Percentiles rank a stretch among this genome's conserved stretches.
Conservation (phyloP, 2,888 invertebrate species). For the Melipona beecheii region DNA sequence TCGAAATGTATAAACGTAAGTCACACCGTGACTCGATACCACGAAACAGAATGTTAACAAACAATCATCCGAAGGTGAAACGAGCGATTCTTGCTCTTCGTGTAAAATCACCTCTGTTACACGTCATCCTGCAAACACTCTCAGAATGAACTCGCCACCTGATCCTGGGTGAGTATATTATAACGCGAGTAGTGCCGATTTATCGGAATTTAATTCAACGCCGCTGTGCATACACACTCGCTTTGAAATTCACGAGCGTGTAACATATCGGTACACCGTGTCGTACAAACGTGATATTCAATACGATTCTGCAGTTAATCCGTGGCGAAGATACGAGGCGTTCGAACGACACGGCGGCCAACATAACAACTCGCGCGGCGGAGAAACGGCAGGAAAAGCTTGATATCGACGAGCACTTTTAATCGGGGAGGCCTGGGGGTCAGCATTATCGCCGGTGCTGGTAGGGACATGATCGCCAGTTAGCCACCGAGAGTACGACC, state of each 20-base stretch:
- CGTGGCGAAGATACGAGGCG: slow-evolving; percentile 5
- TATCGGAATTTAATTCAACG: background rate
- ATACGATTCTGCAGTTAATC: slow-evolving; percentile 15
- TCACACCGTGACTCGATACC: no score
- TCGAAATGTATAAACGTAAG: no score
- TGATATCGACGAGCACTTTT: slow-evolving; percentile 64
- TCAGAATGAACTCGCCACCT: background rate
- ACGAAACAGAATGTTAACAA: no score
- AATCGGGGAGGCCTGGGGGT: slow-evolving; percentile 34
- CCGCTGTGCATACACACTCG: background rate
- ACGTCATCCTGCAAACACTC: no score
- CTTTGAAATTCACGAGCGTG: background rate
- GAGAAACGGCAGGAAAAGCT: slow-evolving; percentile 60
- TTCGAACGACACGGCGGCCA: background rate
- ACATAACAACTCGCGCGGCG: slow-evolving; percentile 22
- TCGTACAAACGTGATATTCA: background rate
- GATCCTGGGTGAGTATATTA: background rate
- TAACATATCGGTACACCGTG: background rate
- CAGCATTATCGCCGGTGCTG: slow-evolving; percentile 49
- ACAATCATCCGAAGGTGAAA: no score
- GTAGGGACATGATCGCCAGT: slow-evolving; percentile 59
- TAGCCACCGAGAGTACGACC: slow-evolving; percentile 58
- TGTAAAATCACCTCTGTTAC: no score
- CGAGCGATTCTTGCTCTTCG: no score
- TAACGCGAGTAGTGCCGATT: background rate